Conservation (phyloP, 2,888 invertebrate genomes). For the Epinotia brunnichana region DNA sequence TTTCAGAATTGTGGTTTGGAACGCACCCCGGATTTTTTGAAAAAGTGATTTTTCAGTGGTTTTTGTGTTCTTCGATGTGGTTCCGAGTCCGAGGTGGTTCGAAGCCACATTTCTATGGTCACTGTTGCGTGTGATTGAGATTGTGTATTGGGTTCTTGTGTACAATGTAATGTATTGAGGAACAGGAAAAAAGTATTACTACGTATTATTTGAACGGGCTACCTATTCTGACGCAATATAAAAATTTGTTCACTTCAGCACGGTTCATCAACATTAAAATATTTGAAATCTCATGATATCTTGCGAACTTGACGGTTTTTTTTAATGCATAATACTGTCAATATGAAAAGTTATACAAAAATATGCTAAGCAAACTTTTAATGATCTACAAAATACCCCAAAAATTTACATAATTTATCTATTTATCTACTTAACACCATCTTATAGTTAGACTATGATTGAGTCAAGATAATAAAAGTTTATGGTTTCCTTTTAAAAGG, state of each 20-base stretch:
- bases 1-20: slow-evolving; percentile 64
- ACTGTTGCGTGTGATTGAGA: slow-evolving; percentile 64
- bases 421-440: background rate
- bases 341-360: too few species aligned
- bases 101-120: slow-evolving; percentile 73
- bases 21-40: slow-evolving; percentile 65
- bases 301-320: background rate
- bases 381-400: background rate
- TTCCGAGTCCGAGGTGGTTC: slow-evolving; percentile 67
- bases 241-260: background rate
- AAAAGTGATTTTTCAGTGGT: slow-evolving; percentile 46
- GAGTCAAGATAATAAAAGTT: background rate
- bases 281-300: background rate
- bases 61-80: slow-evolving; percentile 46
- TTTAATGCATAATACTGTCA: too few species aligned
- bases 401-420: background rate
- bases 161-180: slow-evolving; percentile 45
- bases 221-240: slow-evolving; percentile 13
- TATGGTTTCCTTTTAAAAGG: background rate
- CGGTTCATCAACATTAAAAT: background rate
- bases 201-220: slow-evolving; percentile 1
- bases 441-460: background rate
- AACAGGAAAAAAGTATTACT: slow-evolving; percentile 30
- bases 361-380: background rate
- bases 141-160: slow-evolving; percentile 41